Conservation (phyloP, 2,888 invertebrate genomes). For the Drosophila prolongata region DNA sequence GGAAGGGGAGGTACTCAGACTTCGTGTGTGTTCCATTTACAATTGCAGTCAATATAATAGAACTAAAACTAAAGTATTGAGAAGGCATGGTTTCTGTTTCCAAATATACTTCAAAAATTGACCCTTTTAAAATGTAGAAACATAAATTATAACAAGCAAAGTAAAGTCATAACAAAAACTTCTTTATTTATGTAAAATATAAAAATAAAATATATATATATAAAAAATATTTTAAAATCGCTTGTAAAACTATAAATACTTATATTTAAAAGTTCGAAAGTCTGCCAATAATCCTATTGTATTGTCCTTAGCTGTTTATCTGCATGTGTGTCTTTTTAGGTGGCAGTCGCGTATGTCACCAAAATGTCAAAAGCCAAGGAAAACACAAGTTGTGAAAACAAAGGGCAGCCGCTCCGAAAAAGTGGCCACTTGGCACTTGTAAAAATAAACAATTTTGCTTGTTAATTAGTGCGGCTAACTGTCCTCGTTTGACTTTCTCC, state of each 20-base stretch:
- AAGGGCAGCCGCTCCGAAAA: conserved; percentile 54
- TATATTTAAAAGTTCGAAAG: neutral
- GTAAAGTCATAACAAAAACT: no score
- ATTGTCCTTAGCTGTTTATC: neutral
- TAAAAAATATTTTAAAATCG: neutral
- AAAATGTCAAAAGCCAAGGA: conserved; percentile 54
- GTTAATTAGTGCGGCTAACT: conserved; percentile 76
- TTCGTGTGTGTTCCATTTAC: conserved; percentile 27
- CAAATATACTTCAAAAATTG: no score
- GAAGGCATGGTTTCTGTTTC: no score
- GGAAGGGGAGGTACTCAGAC: conserved; percentile 6
- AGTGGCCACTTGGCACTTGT: conserved; percentile 71
- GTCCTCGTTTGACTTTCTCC: conserved; percentile 69
- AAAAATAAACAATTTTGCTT: conserved; percentile 72
- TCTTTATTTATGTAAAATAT: no score
- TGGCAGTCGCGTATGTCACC: conserved; percentile 73
- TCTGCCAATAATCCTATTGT: neutral
- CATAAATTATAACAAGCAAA: no score
- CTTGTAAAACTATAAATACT: neutral
- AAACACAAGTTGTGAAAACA: conserved; percentile 79
- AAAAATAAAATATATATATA: no score
- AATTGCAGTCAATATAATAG: neutral
- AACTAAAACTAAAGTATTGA: no score
- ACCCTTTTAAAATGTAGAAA: no score
- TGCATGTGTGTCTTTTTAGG: conserved; percentile 43